Evolutionary conservation across 2,888 invertebrate genomes (phyloP).

Genomic region (Anaspis maculata): DNA sequence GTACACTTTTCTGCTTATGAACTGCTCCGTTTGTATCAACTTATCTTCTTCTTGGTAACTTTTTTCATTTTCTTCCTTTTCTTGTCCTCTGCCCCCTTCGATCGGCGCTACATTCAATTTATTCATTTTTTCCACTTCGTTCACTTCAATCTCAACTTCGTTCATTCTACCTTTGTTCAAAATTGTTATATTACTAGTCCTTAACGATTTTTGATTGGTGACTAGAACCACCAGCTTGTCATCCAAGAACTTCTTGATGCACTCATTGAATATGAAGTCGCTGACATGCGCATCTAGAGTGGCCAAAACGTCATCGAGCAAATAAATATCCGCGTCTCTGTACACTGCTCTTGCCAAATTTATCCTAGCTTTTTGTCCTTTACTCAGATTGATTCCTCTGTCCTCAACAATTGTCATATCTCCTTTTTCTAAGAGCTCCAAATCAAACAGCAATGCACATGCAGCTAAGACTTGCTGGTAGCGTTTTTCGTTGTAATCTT

Average conservation of each 20-base stretch:
- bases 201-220: conserved; percentile 28
- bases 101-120: too few relatives aligned
- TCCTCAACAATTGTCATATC: conserved; percentile 70
- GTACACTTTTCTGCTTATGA: conserved; percentile 10
- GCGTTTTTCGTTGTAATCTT: conserved; percentile 49
- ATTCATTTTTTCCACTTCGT: too few relatives aligned
- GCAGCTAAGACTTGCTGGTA: conserved; percentile 51
- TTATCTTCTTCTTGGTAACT: conserved; percentile 1
- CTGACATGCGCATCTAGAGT: conserved; percentile 68
- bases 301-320: conserved; percentile 70
- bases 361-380: conserved; percentile 77
- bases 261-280: conserved; percentile 58
- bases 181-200: conserved; percentile 43
- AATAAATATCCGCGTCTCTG: too few relatives aligned
- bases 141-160: too few relatives aligned
- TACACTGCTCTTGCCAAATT: too few relatives aligned
- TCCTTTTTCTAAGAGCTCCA: conserved; percentile 60
- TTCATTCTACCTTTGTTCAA: conserved; percentile 29
- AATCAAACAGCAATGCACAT: conserved; percentile 55
- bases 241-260: conserved; percentile 49
- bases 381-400: conserved; percentile 64
- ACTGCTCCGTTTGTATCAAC: conserved; percentile 2
- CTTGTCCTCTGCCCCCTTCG: conserved; percentile 25
- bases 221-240: conserved; percentile 50
- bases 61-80: too few relatives aligned